Evolutionary conservation across 2,888 invertebrate species (phyloP), one percentile per base, ranked within the genome.

Genomic region (Plemyria rubiginata): DNA sequence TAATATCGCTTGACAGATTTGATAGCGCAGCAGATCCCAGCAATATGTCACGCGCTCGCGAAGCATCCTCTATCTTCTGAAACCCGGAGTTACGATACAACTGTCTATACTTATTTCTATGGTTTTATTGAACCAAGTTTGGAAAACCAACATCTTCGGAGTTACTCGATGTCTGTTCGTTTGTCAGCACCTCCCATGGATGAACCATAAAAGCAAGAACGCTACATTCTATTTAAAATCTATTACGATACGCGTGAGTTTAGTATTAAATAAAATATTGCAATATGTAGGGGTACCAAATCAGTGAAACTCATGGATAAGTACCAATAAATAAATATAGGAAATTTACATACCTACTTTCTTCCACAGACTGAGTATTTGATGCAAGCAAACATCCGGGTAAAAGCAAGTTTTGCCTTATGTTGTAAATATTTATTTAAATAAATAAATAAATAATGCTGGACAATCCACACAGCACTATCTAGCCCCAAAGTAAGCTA

Each of bases 1-100:
- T 87, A 87, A 87, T 86, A 85, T 84, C 80, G 84, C 78, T 78
- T 85, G 87, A 86, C 88, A 83, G 83, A 85, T 85, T 83, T 79
- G 86, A 86, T 78, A 82, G 84, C 88, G 81, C 80, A 83, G 90
- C 88, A 88, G 79, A 85, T 84, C 83, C 79, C 65, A 76, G 87
- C 84, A 84, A 87, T 87, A 84, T 85, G 86, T 85, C 84, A 87
- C 78, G 79, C 70, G 75, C 77, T 75, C 77, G 72, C 71, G 70
- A 65, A 71, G 78, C 70, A 72, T 77, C 69, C 77, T 78, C 70
- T 75, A 75, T 76, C 72, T 78, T 72, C 72, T 73, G 38, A 8
- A 43, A 46, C 65, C 54, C 32, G 57, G 54, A 65, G 65, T 49
- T 60, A 65, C 65, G 56, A 57, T 53, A 53, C 36, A 38, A 38